Evolutionary conservation across 2,797 vertebrate species (phyloP).

Genomic region (Muscicapa striata): DNA sequence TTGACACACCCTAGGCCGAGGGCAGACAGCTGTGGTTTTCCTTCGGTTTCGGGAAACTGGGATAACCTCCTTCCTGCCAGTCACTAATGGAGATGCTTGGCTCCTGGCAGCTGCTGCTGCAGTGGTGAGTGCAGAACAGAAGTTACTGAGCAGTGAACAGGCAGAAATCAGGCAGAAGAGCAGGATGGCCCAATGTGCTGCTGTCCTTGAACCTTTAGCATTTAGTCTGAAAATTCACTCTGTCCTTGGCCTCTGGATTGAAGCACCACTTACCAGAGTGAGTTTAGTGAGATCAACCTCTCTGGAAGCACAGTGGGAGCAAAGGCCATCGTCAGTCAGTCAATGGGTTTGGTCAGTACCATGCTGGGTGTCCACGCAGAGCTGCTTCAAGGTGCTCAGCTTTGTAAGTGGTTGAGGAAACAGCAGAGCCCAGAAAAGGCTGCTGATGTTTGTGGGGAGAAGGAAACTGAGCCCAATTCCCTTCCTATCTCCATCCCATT

Average conservation of each 20-base stretch:
- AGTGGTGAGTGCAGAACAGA: not conserved
- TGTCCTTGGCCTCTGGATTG: not conserved
- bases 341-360: not conserved
- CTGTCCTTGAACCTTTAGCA: not conserved
- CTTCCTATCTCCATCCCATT: not conserved
- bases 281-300: not conserved
- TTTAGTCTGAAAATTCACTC: not conserved
- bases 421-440: not conserved
- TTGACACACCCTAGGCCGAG: conserved; percentile 40
- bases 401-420: not conserved
- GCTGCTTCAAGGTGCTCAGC: not conserved
- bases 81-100: not conserved
- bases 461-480: not conserved
- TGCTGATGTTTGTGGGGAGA: not conserved
- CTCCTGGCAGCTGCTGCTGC: not conserved
- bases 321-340: not conserved
- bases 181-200: not conserved
- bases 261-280: not conserved
- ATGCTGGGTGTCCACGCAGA: not conserved
- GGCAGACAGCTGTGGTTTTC: conserved; percentile 51
- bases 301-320: not conserved
- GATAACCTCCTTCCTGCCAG: conserved; percentile 3
- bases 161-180: not conserved
- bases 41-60: not conserved
- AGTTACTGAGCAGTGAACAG: not conserved